These are phyloP conservation scores for Acanthaster planci DNA, from an alignment of 35 echinoderm and acorn worm species.

Conservation along the genomic window DNA sequence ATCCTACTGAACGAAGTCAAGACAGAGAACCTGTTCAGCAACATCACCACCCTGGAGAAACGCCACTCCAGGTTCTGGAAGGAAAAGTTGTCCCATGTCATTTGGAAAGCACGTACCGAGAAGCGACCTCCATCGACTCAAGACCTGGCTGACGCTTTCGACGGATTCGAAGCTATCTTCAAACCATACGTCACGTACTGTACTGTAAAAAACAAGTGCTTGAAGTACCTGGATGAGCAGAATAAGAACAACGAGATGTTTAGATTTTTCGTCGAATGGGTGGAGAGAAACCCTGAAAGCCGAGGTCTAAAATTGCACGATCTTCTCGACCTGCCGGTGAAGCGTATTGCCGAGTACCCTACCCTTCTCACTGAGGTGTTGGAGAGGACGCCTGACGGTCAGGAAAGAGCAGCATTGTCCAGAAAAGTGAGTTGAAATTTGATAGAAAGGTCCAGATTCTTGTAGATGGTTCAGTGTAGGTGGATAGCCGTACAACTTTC, in stretches of 20 bases:
- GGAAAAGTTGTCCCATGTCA: slow-evolving; percentile 39
- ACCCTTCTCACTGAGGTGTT: slow-evolving; percentile 62
- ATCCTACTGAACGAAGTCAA: slow-evolving; percentile 12
- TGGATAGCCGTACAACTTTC: not conserved
- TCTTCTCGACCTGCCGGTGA: slow-evolving; percentile 85
- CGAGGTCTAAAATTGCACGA: slow-evolving; percentile 58
- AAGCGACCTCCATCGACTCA: not conserved
- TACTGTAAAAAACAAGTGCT: slow-evolving; percentile 58
- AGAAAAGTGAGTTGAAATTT: slow-evolving; percentile 67
- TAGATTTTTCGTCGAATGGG: slow-evolving; percentile 74
- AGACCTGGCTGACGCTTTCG: slow-evolving; percentile 53
- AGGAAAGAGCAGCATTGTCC: slow-evolving; percentile 39
- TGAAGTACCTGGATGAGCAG: slow-evolving; percentile 62
- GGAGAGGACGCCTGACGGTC: slow-evolving; percentile 67
- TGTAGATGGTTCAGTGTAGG: too few species aligned
- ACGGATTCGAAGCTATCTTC: slow-evolving; percentile 68
- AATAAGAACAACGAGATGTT: slow-evolving; percentile 61
- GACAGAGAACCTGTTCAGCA: slow-evolving; percentile 69
- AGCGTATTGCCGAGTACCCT: slow-evolving; percentile 88
- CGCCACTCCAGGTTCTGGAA: slow-evolving; percentile 62
- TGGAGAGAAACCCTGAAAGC: slow-evolving; percentile 51
- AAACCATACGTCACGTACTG: slow-evolving; percentile 74
- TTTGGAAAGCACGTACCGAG: slow-evolving; percentile 17
- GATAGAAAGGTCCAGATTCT: too few species aligned
- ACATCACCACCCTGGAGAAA: slow-evolving; percentile 48